Evolutionary conservation across 2,797 vertebrate genomes (phyloP).

Genomic region (Etheostoma nigrum): DNA sequence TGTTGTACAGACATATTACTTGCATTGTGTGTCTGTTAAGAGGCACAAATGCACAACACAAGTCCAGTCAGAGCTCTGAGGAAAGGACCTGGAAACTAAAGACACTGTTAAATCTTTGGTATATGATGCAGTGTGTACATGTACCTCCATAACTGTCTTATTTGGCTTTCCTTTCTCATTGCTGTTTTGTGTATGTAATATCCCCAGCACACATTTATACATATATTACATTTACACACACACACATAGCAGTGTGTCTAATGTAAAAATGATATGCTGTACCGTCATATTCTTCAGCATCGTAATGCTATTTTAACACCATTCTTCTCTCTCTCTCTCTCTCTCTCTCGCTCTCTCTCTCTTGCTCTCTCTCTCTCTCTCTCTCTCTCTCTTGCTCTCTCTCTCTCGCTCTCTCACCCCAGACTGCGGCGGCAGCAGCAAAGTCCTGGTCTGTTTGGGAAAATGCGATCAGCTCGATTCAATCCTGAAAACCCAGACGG

Average conservation of each 20-base stretch:
- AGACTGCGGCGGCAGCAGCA: conserved; percentile 96
- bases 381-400: too few species aligned
- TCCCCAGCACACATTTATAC: too few species aligned
- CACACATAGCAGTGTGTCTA: background rate
- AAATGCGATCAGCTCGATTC: conserved; percentile 91
- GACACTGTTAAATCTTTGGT: background rate
- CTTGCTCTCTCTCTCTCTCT: too few species aligned
- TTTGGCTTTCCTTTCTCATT: background rate
- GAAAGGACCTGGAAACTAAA: background rate
- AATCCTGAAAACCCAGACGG: conserved; percentile 86
- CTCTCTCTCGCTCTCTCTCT: background rate
- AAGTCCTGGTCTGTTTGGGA: conserved; percentile 90
- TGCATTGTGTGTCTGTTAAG: too few species aligned
- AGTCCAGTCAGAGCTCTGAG: background rate
- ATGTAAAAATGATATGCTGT: background rate
- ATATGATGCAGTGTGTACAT: background rate
- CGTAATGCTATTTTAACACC: background rate
- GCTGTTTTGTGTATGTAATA: background rate
- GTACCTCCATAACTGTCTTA: background rate
- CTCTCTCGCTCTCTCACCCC: background rate
- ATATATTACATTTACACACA: background rate
- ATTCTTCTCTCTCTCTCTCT: too few species aligned
- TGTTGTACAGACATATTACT: too few species aligned
- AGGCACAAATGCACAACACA: background rate
- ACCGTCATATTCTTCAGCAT: background rate